A percentile compares a stretch with the other conserved stretches of the same genome.
These are phyloP conservation scores for Trimorus sp. DNA, from an alignment of 2,888 invertebrate species.

Conservation along the genomic window DNA sequence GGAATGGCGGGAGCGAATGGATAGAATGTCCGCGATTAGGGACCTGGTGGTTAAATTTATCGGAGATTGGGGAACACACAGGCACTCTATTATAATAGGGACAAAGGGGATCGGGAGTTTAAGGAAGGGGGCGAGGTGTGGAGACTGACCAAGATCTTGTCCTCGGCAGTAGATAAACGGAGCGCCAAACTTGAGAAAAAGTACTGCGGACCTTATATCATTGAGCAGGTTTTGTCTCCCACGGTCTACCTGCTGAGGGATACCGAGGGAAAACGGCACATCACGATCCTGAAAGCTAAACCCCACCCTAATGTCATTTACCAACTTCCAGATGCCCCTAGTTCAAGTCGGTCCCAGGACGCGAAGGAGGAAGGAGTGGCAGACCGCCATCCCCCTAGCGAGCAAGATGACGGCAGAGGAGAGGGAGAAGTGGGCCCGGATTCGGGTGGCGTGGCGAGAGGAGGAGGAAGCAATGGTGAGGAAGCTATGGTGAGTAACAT, in stretches of 20 bases:
- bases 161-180: conserved; percentile 25
- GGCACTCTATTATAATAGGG: conserved; percentile 32
- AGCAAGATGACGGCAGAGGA: too few relatives aligned
- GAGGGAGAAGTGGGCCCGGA: too few relatives aligned
- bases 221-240: conserved; percentile 16
- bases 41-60: conserved; percentile 24
- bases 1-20: conserved; percentile 25
- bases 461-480: too few relatives aligned
- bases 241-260: conserved; percentile 8
- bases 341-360: background rate
- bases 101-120: conserved; percentile 15
- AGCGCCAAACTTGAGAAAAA: conserved; percentile 19
- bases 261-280: background rate
- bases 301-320: background rate
- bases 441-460: too few relatives aligned
- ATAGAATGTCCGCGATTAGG: conserved; percentile 3
- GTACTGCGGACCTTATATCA: conserved; percentile 11
- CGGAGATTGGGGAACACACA: conserved; percentile 15
- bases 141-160: conserved; percentile 22
- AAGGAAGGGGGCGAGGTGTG: conserved; percentile 34
- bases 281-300: background rate
- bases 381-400: background rate
- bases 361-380: background rate
- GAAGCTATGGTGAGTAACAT: too few relatives aligned
- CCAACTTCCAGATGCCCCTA: background rate